Evolutionary conservation across 2,113 vertebrate species (phyloP).

Genomic region (Pseudolaguvia tuberculata): DNA sequence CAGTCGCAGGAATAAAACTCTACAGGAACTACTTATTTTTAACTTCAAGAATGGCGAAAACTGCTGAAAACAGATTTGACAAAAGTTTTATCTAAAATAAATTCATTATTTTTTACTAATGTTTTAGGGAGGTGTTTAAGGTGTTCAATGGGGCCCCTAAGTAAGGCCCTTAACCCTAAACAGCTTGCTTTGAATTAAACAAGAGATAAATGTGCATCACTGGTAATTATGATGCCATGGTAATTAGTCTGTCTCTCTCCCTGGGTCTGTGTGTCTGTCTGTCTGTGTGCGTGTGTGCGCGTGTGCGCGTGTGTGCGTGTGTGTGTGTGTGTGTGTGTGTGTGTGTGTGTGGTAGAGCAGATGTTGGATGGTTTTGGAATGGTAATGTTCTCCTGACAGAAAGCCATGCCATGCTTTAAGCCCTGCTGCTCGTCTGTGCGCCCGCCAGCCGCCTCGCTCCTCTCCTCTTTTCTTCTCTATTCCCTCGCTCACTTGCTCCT

Average conservation of each 20-base stretch:
- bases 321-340: slow-evolving; percentile 8
- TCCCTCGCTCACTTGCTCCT: slow-evolving; percentile 47
- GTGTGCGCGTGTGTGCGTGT: slow-evolving; percentile 5
- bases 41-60: no score
- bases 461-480: slow-evolving; percentile 52
- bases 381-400: slow-evolving; percentile 89
- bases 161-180: no score
- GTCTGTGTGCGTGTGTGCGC: no score
- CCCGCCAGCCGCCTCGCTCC: slow-evolving; percentile 64
- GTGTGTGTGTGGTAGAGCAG: slow-evolving; percentile 73
- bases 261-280: slow-evolving; percentile 49
- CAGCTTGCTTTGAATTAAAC: no score
- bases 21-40: no score
- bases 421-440: slow-evolving; percentile 72
- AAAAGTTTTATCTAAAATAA: no score
- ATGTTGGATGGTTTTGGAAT: slow-evolving; percentile 97
- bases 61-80: no score
- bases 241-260: slow-evolving; percentile 27
- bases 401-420: slow-evolving; percentile 76
- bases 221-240: slow-evolving; percentile 13
- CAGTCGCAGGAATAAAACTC: no score
- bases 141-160: no score
- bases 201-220: no score
- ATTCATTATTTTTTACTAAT: no score
- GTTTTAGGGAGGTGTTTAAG: no score